These are phyloP conservation scores for Brachionus manjavacas DNA, from an alignment of 1,140 invertebrate genomes.

Conservation along the genomic window DNA sequence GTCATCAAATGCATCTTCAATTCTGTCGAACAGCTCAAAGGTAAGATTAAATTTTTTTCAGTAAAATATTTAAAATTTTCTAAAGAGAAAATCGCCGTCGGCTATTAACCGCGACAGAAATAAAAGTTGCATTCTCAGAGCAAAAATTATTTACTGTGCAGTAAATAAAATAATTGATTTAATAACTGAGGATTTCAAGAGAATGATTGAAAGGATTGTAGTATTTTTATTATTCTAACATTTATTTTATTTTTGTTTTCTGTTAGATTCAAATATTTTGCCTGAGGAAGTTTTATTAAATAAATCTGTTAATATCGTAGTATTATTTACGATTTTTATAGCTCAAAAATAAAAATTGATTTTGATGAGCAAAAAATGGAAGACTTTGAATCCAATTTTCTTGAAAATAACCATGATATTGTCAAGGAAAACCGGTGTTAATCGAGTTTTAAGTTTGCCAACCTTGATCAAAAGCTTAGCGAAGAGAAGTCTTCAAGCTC, in stretches of 20 bases:
- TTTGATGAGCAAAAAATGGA: neutral
- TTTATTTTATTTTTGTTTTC: too few relatives aligned
- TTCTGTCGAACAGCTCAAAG: neutral
- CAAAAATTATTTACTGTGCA: too few relatives aligned
- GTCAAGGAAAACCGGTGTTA: neutral
- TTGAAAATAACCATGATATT: too few relatives aligned
- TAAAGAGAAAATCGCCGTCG: neutral
- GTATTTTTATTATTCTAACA: too few relatives aligned
- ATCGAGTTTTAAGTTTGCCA: neutral
- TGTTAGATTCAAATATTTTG: too few relatives aligned
- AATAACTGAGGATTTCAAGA: too few relatives aligned
- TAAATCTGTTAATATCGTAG: neutral
- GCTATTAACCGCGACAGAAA: neutral
- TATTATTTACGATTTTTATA: neutral
- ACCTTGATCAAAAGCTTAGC: neutral
- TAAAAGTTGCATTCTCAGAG: too few relatives aligned
- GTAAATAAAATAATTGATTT: too few relatives aligned
- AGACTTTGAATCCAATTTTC: neutral
- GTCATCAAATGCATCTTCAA: neutral
- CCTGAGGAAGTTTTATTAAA: too few relatives aligned
- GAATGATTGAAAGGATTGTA: too few relatives aligned
- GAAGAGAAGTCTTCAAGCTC: neutral
- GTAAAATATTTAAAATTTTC: neutral
- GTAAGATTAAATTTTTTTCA: neutral
- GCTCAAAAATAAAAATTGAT: neutral